Evolutionary conservation across 1,140 invertebrate genomes (phyloP).

Genomic region (Coboldia fuscipes): DNA sequence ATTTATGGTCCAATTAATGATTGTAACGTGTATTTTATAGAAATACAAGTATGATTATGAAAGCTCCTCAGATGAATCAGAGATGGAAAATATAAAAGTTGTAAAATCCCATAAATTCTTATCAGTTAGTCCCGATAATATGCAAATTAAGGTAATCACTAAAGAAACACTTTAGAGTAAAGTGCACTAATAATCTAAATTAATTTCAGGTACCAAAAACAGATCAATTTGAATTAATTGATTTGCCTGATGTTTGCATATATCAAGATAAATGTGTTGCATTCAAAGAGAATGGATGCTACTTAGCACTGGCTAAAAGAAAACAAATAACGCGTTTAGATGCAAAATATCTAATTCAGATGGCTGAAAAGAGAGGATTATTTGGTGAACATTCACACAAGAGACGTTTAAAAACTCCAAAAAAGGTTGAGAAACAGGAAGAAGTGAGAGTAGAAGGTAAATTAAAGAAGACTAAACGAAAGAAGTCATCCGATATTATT

Average conservation of each 20-base stretch:
- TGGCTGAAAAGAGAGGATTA: conserved; percentile 49
- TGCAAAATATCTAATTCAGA: conserved; percentile 57
- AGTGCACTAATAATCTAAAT: background rate
- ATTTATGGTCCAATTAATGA: background rate
- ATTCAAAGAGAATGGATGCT: conserved; percentile 36
- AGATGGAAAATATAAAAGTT: too few species aligned
- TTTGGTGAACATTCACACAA: conserved; percentile 30
- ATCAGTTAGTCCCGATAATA: too few species aligned
- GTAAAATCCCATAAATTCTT: too few species aligned
- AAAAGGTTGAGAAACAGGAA: conserved; percentile 10
- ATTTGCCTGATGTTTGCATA: conserved; percentile 29
- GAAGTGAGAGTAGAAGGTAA: conserved; percentile 7
- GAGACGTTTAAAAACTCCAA: conserved; percentile 10
- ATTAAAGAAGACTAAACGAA: conserved; percentile 5
- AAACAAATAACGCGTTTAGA: conserved; percentile 51
- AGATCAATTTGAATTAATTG: conserved; percentile 42
- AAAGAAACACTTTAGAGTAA: too few species aligned
- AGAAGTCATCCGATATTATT: conserved; percentile 6
- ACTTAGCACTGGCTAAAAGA: conserved; percentile 41
- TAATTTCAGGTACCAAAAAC: conserved; percentile 35
- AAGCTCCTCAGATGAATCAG: too few species aligned
- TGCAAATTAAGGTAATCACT: too few species aligned
- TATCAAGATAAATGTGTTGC: conserved; percentile 23
- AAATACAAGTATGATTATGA: background rate
- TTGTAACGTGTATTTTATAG: background rate